Evolutionary conservation across 2,113 vertebrate species (phyloP).

Genomic region (Spheniscus mendiculus): DNA sequence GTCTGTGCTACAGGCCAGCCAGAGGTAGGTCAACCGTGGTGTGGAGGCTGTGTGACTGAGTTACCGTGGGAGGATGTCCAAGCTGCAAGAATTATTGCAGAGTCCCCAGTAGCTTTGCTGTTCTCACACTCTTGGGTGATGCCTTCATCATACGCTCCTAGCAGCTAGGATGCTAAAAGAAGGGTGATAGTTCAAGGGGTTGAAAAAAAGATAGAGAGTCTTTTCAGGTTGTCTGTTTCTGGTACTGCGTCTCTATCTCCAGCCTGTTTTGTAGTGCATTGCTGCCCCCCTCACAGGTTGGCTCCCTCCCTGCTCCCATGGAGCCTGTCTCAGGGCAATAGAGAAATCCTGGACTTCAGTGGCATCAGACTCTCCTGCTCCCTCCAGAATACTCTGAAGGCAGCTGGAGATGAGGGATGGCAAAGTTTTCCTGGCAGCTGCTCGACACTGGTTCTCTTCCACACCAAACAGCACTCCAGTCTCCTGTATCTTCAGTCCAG

Average conservation of each 20-base stretch:
- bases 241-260: not conserved
- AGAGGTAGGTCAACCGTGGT: not conserved
- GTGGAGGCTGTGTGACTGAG: not conserved
- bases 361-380: not conserved
- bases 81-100: not conserved
- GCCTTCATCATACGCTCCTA: not conserved
- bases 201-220: not conserved
- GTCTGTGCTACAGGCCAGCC: not conserved
- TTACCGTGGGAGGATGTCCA: not conserved
- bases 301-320: not conserved
- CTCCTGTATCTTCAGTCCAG: not conserved
- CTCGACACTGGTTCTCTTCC: not conserved
- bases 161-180: not conserved
- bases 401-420: not conserved
- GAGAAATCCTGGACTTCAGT: not conserved
- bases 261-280: not conserved
- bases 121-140: not conserved
- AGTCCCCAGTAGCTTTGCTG: not conserved
- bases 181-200: not conserved
- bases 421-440: not conserved
- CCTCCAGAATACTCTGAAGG: not conserved
- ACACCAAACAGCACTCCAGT: not conserved
- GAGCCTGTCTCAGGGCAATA: not conserved
- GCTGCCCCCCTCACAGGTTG: not conserved
- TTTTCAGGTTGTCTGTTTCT: not conserved